phyloP scores from a whole-genome alignment of 2,888 invertebrate genomes.

The Corbicula japonica region DNA sequence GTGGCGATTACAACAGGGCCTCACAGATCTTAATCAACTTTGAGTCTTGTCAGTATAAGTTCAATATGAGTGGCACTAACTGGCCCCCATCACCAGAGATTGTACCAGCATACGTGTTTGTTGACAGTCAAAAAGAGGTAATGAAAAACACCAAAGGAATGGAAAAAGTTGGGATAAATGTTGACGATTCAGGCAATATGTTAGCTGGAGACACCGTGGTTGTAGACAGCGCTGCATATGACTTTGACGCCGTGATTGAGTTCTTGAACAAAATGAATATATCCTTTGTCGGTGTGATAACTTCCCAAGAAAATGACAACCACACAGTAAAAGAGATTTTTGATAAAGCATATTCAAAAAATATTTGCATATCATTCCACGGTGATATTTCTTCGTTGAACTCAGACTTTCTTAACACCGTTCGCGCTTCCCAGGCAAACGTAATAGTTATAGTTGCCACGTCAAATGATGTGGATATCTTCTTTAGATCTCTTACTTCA shows the following conservation, averaged over 20 bases:
- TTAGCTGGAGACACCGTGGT: conserved; percentile 12
- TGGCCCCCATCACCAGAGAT: conserved; percentile 54
- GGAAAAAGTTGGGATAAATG: conserved; percentile 48
- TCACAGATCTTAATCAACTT: conserved; percentile 72
- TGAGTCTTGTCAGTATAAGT: conserved; percentile 70
- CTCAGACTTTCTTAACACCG: conserved; percentile 5
- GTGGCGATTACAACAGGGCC: conserved; percentile 65
- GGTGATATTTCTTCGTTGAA: conserved; percentile 12
- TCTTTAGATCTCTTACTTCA: conserved; percentile 59
- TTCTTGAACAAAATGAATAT: conserved; percentile 66
- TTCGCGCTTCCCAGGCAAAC: conserved; percentile 32
- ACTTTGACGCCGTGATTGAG: conserved; percentile 61
- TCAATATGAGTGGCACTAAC: conserved; percentile 6
- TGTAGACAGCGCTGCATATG: conserved; percentile 37
- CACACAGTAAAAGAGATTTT: conserved; percentile 52
- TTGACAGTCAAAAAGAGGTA: conserved; percentile 13
- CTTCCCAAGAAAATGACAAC: conserved; percentile 49
- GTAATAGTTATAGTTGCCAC: conserved; percentile 59
- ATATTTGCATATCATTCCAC: conserved; percentile 65
- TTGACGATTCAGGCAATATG: conserved; percentile 45
- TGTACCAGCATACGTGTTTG: conserved; percentile 66
- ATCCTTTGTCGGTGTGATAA: conserved; percentile 70
- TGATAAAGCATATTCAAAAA: conserved; percentile 50
- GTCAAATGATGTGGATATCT: conserved; percentile 47
- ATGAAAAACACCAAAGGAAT: conserved; percentile 10